Evolutionary conservation across 1,140 invertebrate species (phyloP).

Genomic region (Ridgeia piscesae): DNA sequence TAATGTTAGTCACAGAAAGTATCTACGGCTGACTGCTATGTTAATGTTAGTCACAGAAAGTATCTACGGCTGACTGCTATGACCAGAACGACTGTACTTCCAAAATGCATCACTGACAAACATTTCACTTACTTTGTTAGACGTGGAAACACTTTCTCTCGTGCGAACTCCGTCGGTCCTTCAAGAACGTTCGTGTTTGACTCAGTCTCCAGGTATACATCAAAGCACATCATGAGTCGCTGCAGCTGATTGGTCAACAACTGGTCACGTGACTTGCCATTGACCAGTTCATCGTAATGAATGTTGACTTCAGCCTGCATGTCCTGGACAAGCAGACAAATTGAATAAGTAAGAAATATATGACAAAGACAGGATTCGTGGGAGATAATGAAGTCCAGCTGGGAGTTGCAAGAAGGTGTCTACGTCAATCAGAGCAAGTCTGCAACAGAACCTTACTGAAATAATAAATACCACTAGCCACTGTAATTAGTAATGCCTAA

Average conservation of each 20-base stretch:
- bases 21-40: too few relatives aligned
- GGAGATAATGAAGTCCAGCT: not conserved
- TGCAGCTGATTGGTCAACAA: slow-evolving; percentile 76
- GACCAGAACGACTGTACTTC: not conserved
- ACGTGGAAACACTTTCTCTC: slow-evolving; percentile 78
- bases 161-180: slow-evolving; percentile 69
- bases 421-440: too few relatives aligned
- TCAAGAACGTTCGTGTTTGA: slow-evolving; percentile 43
- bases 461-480: too few relatives aligned
- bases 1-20: not conserved
- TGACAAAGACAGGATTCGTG: not conserved
- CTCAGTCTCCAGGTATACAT: slow-evolving; percentile 82
- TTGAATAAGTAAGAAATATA: not conserved
- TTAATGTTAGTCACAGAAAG: too few relatives aligned
- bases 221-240: slow-evolving; percentile 78
- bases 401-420: too few relatives aligned
- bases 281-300: slow-evolving; percentile 60
- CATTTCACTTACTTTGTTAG: slow-evolving; percentile 60
- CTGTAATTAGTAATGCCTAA: too few relatives aligned
- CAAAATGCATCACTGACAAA: not conserved
- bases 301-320: slow-evolving; percentile 76
- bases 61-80: too few relatives aligned
- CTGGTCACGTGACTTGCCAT: slow-evolving; percentile 51
- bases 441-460: too few relatives aligned
- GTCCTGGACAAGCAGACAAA: slow-evolving; percentile 58